Evolutionary conservation across 2,113 vertebrate genomes (phyloP), one percentile per base, ranked within the genome.

Genomic region (Pongo abelii): DNA sequence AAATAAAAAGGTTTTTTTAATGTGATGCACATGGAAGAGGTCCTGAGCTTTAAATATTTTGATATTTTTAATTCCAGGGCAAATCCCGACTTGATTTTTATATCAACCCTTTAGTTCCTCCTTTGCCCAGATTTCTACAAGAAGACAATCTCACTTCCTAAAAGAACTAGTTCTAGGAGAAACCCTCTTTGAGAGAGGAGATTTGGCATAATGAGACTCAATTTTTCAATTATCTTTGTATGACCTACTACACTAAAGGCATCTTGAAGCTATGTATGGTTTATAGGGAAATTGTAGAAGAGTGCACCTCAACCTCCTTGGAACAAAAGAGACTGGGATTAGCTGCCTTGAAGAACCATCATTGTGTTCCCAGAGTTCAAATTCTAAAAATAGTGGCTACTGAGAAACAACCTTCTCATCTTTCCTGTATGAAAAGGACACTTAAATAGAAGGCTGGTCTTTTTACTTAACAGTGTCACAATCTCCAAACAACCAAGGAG

Each of bases 351-450:
- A 94, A 94, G 40, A 74, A 88, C 22, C 32, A 80, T 67, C 30
- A 67, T 32, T 95, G 43, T 94, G 77, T 27, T 91, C 48, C 50
- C 46, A 40, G 23, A 88, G 55, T n/a, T 81, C 59, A 35, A 48
- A 72, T 50, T 95, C 89, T 90, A 92, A 94, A 96, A 96, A 94
- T 77, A 96, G 72, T 50, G 79, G 43, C 89, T 85, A 23, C 89
- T 10, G 0, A 87, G 80, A 94, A 89, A 85, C 27, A 94, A 81
- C 52, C 57, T 94, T 91, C 97, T 95, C 93, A 55, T 48, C 46
- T 93, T 96, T 96, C 95, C n/a, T 69, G 69, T 89, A 89, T 91
- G 79, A 81, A 97, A 93, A 96, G 9, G 10, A 77, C 72, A 88
- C 74, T 90, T 79, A 89, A 77, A 89, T 86, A 97, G 67, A 95